A percentile compares a stretch with the other conserved stretches of the same genome.
These are phyloP conservation scores for Erythrolamprus reginae DNA, from an alignment of 2,113 vertebrate species.

Conservation along the genomic window DNA sequence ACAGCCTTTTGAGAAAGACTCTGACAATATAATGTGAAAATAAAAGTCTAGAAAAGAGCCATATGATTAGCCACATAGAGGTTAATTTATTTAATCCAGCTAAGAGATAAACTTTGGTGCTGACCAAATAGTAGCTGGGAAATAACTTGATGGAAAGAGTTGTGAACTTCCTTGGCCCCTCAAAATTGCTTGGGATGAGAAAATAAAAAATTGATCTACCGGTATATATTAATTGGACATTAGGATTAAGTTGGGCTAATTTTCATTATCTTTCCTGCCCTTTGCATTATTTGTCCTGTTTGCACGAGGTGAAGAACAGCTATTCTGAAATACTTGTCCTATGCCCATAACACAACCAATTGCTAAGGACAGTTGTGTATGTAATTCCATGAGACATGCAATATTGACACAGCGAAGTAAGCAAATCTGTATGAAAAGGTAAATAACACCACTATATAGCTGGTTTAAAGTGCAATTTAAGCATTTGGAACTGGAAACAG, in stretches of 20 bases:
- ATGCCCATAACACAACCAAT: not conserved
- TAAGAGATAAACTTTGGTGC: not conserved
- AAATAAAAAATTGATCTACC: not conserved
- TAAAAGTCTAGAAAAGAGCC: slow-evolving; percentile 38
- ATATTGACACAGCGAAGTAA: not conserved
- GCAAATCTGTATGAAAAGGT: not conserved
- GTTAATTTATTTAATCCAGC: slow-evolving; percentile 19
- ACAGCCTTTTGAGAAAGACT: slow-evolving; percentile 18
- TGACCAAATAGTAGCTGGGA: not conserved
- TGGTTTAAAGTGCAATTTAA: not conserved
- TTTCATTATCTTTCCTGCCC: not conserved
- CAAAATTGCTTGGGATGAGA: not conserved
- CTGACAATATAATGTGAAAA: slow-evolving; percentile 26
- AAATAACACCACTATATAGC: not conserved
- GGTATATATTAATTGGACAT: not conserved
- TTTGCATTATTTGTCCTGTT: not conserved
- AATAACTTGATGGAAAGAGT: not conserved
- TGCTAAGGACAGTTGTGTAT: not conserved
- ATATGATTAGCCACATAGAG: slow-evolving; percentile 25
- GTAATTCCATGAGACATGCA: not conserved
- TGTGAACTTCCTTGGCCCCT: too few relatives aligned
- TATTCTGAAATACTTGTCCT: not conserved
- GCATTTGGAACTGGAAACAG: not conserved
- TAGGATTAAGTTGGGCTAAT: not conserved
- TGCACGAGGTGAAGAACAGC: not conserved